Conservation (phyloP, 2,888 invertebrate species). For the Andrena chrysosceles region DNA sequence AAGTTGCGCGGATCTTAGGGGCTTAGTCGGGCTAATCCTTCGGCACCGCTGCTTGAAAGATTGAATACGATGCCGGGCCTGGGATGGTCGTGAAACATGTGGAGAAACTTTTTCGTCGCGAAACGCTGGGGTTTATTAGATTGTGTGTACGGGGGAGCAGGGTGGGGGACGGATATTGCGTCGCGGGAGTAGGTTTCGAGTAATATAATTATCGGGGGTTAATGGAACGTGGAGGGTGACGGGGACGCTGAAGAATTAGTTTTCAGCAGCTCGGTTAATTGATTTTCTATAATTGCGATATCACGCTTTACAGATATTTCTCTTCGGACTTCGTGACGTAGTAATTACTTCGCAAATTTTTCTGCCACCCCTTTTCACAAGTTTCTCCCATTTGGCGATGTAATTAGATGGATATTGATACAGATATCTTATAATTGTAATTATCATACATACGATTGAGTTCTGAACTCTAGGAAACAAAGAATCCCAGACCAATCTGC, state of each 20-base stretch:
- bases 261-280: background rate
- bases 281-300: background rate
- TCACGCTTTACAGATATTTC: no score
- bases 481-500: background rate
- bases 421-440: no score
- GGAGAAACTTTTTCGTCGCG: conserved; percentile 44
- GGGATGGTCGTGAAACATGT: conserved; percentile 33
- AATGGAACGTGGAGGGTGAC: background rate
- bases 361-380: no score
- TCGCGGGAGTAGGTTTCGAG: background rate
- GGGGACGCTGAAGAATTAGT: background rate
- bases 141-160: background rate
- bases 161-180: background rate
- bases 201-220: conserved; percentile 11
- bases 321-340: no score
- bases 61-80: conserved; percentile 36
- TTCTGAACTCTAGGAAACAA: no score
- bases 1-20: conserved; percentile 47
- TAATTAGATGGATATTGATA: no score
- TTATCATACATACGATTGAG: no score
- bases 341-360: no score
- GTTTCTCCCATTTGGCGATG: no score
- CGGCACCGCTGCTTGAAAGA: conserved; percentile 38
- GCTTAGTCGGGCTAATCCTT: conserved; percentile 55
- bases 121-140: conserved; percentile 27